phyloP scores from a whole-genome alignment of 2,888 invertebrate genomes.

The Atethmia centrago region DNA sequence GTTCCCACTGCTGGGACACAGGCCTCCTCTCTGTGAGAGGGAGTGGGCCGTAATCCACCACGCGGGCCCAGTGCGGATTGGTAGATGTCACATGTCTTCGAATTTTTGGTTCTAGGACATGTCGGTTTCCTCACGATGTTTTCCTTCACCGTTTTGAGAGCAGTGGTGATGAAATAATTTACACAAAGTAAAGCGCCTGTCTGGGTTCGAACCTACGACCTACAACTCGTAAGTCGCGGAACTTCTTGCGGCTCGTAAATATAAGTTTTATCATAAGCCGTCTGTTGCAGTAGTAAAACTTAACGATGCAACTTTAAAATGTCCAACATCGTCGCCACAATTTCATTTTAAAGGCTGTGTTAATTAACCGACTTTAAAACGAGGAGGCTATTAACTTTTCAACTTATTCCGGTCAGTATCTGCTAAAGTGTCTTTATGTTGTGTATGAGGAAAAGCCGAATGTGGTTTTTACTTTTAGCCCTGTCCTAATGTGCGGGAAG shows the following conservation, averaged over 20 bases:
- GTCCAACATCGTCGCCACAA: conserved; percentile 29
- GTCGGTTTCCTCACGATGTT: no score
- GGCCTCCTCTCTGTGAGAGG: no score
- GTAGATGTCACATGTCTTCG: no score
- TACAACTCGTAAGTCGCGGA: no score
- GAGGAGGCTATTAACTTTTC: conserved; percentile 48
- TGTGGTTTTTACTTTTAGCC: conserved; percentile 10
- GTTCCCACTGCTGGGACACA: no score
- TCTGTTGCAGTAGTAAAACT: conserved; percentile 62
- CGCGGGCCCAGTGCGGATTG: no score
- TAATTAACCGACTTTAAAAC: conserved; percentile 49
- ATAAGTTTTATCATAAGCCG: conserved; percentile 58
- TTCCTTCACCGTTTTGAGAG: no score
- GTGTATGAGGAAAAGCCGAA: conserved; percentile 19
- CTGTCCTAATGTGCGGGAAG: background rate
- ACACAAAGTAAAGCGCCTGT: no score
- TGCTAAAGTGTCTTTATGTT: background rate
- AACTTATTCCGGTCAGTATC: conserved; percentile 44
- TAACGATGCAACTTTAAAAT: conserved; percentile 64
- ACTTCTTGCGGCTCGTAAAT: conserved; percentile 64
- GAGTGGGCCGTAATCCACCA: no score
- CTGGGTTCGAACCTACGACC: no score
- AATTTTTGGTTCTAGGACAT: no score
- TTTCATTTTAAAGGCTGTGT: conserved; percentile 45
- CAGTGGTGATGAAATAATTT: no score